These are phyloP conservation scores for Agrilus mali DNA, from an alignment of 2,888 invertebrate species.

Conservation along the genomic window DNA sequence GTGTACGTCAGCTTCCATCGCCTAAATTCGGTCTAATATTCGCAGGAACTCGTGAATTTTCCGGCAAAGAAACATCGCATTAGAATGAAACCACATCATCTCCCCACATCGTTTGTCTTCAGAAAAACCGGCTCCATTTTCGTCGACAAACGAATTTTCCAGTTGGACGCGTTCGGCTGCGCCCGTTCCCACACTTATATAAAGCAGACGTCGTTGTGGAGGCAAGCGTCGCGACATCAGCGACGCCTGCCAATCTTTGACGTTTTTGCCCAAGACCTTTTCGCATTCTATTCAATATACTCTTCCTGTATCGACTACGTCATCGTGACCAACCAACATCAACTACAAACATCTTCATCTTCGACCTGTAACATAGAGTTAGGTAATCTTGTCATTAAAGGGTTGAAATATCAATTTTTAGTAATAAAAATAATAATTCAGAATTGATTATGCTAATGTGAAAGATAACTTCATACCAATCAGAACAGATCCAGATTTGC, in stretches of 20 bases:
- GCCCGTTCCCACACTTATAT: slow-evolving; percentile 34
- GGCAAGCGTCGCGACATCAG: slow-evolving; percentile 4
- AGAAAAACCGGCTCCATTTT: slow-evolving; percentile 35
- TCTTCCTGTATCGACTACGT: slow-evolving; percentile 9
- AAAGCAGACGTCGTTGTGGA: slow-evolving; percentile 17
- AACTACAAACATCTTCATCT: no score
- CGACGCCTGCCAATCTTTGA: background rate
- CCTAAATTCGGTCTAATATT: background rate
- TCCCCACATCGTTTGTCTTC: slow-evolving; percentile 34
- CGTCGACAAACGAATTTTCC: slow-evolving; percentile 38
- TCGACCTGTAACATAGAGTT: no score
- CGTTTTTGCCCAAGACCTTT: no score
- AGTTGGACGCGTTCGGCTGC: slow-evolving; percentile 30
- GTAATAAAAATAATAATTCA: no score
- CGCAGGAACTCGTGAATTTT: slow-evolving; percentile 4
- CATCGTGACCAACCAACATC: no score
- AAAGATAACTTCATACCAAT: no score
- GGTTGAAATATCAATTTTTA: no score
- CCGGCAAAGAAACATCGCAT: slow-evolving; percentile 18
- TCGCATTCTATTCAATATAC: background rate
- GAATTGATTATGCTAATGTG: no score
- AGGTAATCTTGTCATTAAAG: no score
- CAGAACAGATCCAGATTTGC: no score
- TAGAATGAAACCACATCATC: slow-evolving; percentile 29
- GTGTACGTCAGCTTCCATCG: background rate